Base-by-base conservation (phyloP, 2,797 vertebrate species). In the Coregonus suidteri region DNA sequence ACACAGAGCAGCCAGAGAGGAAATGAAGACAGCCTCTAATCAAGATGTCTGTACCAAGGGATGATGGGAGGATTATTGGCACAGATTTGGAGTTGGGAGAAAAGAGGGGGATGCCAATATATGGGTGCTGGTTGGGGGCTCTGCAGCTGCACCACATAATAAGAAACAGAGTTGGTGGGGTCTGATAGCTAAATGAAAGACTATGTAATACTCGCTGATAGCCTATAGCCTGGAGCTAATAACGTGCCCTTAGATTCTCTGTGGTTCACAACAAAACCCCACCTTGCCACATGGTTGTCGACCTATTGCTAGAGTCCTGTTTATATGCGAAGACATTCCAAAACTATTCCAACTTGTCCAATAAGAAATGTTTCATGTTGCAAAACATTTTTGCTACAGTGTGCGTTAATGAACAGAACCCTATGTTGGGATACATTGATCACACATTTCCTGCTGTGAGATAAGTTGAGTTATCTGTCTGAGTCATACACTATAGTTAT, bases 1-100 rank as follows among this genome's bases (percentile, higher is more conserved):
- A 47, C 18, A 47, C 34, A 47, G 68, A n/a, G n/a, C 35, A 37
- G 16, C 18, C 34, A 47, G 9, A n/a, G 37, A 20, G 37, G 6
- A 70, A 47, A 70, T 41, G 18, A 37, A 47, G 68, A 70, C 66
- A 68, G 66, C 66, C 30, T 34, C 66, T 35, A 68, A 68, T 68
- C 34, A 68, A 68, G 15, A 68, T 68, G 66, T 68, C 66, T 35
- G 31, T 6, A 68, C 14, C 6, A 30, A 68, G 34, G 66, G 5
- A 68, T 68, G 34, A 68, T 68, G 66, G 66, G 66, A 47, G 41
- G 41, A 47, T 47, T 47, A 68, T 68, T 64, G 20, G 59, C 66
- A 34, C 31, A 4, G 31, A 34, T 35, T 67, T 47, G 67, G 67
- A 47, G 35, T 9, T 41, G 35, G 41, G 66, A 68, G 37, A 18